These are phyloP conservation scores for Pongo pygmaeus DNA, from an alignment of 2,113 vertebrate genomes.

Conservation along the genomic window DNA sequence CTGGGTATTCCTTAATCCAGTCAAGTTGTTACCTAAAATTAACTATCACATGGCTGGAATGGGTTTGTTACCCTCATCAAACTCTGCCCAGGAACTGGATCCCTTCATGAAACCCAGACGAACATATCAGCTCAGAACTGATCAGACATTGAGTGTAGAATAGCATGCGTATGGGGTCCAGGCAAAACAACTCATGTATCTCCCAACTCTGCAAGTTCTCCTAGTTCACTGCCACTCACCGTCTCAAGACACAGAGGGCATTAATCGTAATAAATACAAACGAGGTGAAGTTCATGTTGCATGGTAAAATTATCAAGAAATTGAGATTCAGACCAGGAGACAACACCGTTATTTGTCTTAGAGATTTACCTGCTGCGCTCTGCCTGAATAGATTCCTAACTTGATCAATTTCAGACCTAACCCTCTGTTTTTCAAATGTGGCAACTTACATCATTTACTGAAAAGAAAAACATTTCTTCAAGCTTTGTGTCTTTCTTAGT, in stretches of 20 bases:
- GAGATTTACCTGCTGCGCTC: slow-evolving; percentile 44
- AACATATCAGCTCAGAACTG: not conserved
- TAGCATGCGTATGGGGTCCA: not conserved
- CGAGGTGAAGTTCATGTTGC: slow-evolving; percentile 40
- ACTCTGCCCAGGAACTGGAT: not conserved
- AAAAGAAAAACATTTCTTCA: slow-evolving; percentile 60
- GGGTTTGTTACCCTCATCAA: not conserved
- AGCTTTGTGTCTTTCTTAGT: slow-evolving; percentile 60
- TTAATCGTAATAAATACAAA: slow-evolving; percentile 65
- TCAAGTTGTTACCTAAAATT: not conserved
- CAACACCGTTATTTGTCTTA: not conserved
- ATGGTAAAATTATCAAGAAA: slow-evolving; percentile 57
- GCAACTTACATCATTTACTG: slow-evolving; percentile 62
- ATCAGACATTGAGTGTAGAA: slow-evolving; percentile 10
- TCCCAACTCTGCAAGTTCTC: not conserved
- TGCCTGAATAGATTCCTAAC: slow-evolving; percentile 62
- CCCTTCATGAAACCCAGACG: not conserved
- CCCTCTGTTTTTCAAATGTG: slow-evolving; percentile 66
- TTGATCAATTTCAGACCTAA: slow-evolving; percentile 60
- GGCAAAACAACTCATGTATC: slow-evolving; percentile 27
- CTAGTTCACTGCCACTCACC: not conserved
- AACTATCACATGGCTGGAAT: not conserved
- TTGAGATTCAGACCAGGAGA: slow-evolving; percentile 55
- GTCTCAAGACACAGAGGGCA: slow-evolving; percentile 33
- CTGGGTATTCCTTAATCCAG: not conserved